phyloP scores from a whole-genome alignment of 2,113 vertebrate genomes.

The Trinectes maculatus region DNA sequence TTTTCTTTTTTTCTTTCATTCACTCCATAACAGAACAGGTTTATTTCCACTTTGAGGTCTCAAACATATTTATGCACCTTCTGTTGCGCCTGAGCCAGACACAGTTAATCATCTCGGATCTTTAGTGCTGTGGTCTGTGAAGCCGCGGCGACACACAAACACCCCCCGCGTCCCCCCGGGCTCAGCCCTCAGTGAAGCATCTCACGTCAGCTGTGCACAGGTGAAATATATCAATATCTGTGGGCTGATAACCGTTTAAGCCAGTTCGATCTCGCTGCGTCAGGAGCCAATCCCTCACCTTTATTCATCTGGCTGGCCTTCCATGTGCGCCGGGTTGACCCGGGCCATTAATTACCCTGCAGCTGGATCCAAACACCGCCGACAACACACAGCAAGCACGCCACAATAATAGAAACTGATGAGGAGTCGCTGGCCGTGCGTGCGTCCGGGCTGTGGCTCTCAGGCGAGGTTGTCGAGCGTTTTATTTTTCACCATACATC shows the following conservation, averaged over 20 bases:
- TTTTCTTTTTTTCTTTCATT: no score
- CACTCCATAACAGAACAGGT: no score
- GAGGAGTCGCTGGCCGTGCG: constrained; percentile 37
- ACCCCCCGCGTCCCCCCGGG: constrained; percentile 4
- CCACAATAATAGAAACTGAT: constrained; percentile 64
- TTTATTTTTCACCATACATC: constrained; percentile 52
- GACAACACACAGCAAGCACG: constrained; percentile 26
- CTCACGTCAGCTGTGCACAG: constrained; percentile 46
- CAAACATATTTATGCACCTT: no score
- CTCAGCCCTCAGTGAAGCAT: constrained; percentile 34
- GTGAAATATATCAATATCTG: constrained; percentile 70
- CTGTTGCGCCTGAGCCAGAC: no score
- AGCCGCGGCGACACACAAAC: constrained; percentile 13
- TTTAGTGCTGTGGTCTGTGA: constrained; percentile 15
- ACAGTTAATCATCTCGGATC: no score
- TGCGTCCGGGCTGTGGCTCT: constrained; percentile 19
- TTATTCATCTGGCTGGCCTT: constrained; percentile 66
- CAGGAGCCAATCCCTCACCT: constrained; percentile 65
- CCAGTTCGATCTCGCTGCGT: constrained; percentile 59
- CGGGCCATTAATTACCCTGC: constrained; percentile 63
- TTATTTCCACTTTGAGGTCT: no score
- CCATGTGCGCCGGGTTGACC: constrained; percentile 46
- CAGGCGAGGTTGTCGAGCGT: constrained; percentile 47
- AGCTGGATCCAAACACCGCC: constrained; percentile 43
- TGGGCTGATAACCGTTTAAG: constrained; percentile 67